Percentiles rank a stretch among this genome's conserved stretches.
Conservation (phyloP, 2,888 invertebrate species). For the Galeopsomyia nigrocyanea region DNA sequence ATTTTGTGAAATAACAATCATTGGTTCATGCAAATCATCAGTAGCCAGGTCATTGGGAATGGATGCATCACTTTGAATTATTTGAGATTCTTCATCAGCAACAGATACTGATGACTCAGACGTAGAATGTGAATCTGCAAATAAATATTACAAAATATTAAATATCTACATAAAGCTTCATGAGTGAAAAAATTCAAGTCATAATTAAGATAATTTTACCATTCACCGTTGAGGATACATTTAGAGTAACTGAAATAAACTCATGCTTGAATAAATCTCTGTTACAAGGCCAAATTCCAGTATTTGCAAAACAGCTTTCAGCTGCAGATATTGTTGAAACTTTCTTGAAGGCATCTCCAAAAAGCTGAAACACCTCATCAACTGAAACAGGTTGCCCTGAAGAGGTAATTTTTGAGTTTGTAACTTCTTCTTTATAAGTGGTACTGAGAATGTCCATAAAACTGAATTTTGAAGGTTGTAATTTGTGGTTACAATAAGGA, state of each 20-base stretch:
- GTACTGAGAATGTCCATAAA: slow-evolving; percentile 54
- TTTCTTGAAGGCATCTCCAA: slow-evolving; percentile 55
- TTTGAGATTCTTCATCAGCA: no score
- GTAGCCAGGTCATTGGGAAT: no score
- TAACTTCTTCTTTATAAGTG: slow-evolving; percentile 52
- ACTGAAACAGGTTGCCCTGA: slow-evolving; percentile 54
- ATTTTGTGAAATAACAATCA: no score
- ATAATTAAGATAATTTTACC: no score
- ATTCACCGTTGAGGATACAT: no score
- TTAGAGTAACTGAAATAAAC: neutral
- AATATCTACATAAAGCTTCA: no score
- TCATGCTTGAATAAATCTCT: slow-evolving; percentile 14
- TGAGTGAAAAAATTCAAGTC: no score
- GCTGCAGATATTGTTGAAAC: slow-evolving; percentile 54
- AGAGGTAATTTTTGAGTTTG: slow-evolving; percentile 49
- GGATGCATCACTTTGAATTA: no score
- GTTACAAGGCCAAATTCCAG: slow-evolving; percentile 50
- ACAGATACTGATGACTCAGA: no score
- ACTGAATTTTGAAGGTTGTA: slow-evolving; percentile 55
- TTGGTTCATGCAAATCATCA: no score
- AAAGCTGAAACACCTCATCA: slow-evolving; percentile 53
- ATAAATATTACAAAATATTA: no score
- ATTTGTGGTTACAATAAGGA: slow-evolving; percentile 55
- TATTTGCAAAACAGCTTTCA: slow-evolving; percentile 55
- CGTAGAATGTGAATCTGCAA: no score